Conservation (phyloP, 2,888 invertebrate genomes). For the Campaea margaritaria region DNA sequence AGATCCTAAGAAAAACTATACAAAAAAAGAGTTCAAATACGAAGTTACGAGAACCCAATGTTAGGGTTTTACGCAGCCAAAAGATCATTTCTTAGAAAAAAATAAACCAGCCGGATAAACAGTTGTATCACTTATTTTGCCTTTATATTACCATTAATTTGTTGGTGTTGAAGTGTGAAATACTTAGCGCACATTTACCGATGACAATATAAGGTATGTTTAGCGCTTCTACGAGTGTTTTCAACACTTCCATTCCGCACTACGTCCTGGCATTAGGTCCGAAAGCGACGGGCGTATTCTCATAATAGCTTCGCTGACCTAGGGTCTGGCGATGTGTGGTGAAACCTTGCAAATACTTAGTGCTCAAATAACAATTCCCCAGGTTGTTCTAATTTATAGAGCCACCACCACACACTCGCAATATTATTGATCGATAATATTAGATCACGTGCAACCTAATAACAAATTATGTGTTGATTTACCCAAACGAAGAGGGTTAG, state of each 20-base stretch:
- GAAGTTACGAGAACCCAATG: too few species aligned
- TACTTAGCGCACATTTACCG: conserved; percentile 35
- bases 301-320: not conserved
- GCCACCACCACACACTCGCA: too few species aligned
- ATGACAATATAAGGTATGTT: conserved; percentile 34
- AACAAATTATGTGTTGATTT: too few species aligned
- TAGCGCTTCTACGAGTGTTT: conserved; percentile 23
- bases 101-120: conserved; percentile 40
- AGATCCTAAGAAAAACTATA: not conserved
- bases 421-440: too few species aligned
- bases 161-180: conserved; percentile 42
- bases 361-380: not conserved
- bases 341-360: conserved; percentile 1
- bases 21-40: not conserved
- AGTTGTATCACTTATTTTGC: conserved; percentile 54
- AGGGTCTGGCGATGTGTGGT: not conserved
- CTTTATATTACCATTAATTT: conserved; percentile 54
- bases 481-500: too few species aligned
- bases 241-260: not conserved
- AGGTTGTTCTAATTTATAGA: not conserved
- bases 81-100: conserved; percentile 36
- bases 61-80: conserved; percentile 2
- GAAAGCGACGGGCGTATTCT: not conserved
- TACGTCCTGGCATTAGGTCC: too few species aligned
- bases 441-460: too few species aligned